Conservation (phyloP, 2,113 vertebrate genomes). For the Columba janthina region DNA sequence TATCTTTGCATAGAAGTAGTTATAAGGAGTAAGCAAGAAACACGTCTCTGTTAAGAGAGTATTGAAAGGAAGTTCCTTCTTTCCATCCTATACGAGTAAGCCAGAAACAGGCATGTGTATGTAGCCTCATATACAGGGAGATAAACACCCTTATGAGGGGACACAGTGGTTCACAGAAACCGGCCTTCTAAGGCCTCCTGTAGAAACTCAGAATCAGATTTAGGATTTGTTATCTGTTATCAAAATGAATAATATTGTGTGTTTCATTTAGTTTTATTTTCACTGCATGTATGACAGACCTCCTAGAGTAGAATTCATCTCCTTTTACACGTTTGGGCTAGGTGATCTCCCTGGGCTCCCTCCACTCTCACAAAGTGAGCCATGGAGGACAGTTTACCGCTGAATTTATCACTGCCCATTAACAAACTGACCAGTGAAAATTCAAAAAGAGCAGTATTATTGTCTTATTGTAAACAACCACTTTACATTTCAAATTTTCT, state of each 20-base stretch:
- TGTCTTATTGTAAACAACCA: background rate
- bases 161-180: background rate
- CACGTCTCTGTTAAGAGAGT: background rate
- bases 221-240: background rate
- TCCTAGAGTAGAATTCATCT: background rate
- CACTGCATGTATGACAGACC: background rate
- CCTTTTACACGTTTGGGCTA: fast-evolving
- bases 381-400: background rate
- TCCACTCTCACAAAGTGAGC: background rate
- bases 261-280: background rate
- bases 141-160: fast-evolving
- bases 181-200: background rate
- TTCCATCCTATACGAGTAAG: background rate
- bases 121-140: background rate
- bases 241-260: background rate
- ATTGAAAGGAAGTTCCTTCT: background rate
- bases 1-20: background rate
- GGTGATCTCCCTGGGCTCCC: background rate
- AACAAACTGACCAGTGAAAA: background rate
- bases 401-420: background rate
- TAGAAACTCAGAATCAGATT: background rate
- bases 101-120: background rate
- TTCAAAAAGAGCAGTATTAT: background rate
- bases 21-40: background rate
- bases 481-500: background rate